Evolutionary conservation across 1,140 invertebrate species (phyloP).

Genomic region (Caenorhabditis tropicalis): DNA sequence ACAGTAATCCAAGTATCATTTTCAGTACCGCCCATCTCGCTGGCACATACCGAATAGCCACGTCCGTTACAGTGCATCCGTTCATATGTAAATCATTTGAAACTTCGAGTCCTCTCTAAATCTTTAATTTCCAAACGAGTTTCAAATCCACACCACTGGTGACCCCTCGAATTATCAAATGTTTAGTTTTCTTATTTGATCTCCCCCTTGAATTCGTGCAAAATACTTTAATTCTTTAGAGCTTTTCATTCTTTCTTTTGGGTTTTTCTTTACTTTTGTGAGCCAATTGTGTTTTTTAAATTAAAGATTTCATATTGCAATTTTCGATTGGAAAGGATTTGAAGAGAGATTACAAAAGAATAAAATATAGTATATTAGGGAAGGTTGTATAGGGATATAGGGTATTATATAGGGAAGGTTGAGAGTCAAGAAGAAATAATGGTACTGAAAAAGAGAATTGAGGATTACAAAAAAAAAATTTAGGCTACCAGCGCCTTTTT

Average conservation of each 20-base stretch:
- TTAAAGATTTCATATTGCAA: not conserved
- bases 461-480: too few relatives aligned
- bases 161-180: not conserved
- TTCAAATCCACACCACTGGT: not conserved
- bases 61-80: constrained; percentile 69
- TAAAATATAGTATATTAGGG: too few relatives aligned
- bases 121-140: not conserved
- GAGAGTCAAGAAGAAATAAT: too few relatives aligned
- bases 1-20: constrained; percentile 59
- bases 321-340: too few relatives aligned
- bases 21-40: constrained; percentile 89
- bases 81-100: constrained; percentile 63
- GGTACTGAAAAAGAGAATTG: too few relatives aligned
- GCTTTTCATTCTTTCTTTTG: not conserved
- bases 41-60: constrained; percentile 80
- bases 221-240: not conserved
- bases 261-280: not conserved
- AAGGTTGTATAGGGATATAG: too few relatives aligned
- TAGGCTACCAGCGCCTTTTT: too few relatives aligned
- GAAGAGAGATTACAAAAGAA: too few relatives aligned
- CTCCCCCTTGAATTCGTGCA: not conserved
- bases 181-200: too few relatives aligned
- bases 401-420: too few relatives aligned
- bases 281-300: not conserved
- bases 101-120: not conserved